Conservation (phyloP, 2,797 vertebrate genomes). For the Ambastaia sidthimunki region DNA sequence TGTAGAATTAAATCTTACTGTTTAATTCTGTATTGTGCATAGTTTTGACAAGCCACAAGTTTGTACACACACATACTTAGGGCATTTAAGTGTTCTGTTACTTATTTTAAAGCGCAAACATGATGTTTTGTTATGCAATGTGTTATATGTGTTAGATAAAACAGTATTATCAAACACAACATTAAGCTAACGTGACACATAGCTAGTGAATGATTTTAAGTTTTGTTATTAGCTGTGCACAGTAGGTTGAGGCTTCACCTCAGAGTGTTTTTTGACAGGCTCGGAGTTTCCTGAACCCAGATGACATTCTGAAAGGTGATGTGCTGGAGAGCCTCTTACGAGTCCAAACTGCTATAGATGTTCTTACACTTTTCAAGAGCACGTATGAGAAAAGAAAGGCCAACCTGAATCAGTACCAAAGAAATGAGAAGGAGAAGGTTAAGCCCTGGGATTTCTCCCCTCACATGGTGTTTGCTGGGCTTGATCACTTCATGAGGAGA, state of each 20-base stretch:
- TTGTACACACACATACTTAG: background rate
- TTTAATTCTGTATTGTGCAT: background rate
- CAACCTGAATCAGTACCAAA: constrained; percentile 79
- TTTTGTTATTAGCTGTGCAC: background rate
- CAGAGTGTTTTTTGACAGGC: constrained; percentile 74
- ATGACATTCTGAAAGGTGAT: constrained; percentile 91
- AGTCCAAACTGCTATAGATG: constrained; percentile 76
- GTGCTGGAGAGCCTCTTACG: constrained; percentile 81
- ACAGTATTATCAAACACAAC: too few species aligned
- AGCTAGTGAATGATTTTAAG: too few species aligned
- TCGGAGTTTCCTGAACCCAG: constrained; percentile 78
- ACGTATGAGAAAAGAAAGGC: constrained; percentile 77
- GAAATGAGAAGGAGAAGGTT: constrained; percentile 68
- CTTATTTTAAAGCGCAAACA: background rate
- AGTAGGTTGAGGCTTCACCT: background rate
- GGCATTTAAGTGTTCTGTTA: background rate
- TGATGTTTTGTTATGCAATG: too few species aligned
- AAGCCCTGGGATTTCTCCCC: constrained; percentile 81
- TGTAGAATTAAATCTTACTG: background rate
- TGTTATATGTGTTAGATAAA: too few species aligned
- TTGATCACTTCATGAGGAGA: constrained; percentile 83
- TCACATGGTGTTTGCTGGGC: constrained; percentile 75
- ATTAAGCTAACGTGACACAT: too few species aligned
- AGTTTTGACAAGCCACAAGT: background rate
- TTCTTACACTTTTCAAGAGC: constrained; percentile 79